A percentile compares a stretch with the other conserved stretches of the same genome.
phyloP scores from a whole-genome alignment of 2,113 vertebrate species.

The Cyanoramphus novaezelandiae region DNA sequence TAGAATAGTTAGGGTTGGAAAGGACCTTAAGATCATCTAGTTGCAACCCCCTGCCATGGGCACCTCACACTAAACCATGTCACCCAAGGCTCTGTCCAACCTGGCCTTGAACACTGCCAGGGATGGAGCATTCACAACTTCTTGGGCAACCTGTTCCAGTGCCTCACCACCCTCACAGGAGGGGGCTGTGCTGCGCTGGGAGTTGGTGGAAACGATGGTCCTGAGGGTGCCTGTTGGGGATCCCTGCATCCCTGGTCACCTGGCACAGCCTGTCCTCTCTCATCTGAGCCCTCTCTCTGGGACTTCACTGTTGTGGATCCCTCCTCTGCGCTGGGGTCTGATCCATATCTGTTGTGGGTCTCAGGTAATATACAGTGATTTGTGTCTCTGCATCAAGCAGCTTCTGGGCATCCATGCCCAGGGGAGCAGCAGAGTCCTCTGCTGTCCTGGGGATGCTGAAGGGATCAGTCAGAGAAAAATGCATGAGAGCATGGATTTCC shows the following conservation, averaged over 20 bases:
- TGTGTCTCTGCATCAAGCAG: neutral
- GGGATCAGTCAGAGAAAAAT: neutral
- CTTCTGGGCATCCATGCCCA: neutral
- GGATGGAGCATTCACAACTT: no score
- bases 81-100: no score
- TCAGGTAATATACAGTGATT: neutral
- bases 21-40: no score
- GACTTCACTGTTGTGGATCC: neutral
- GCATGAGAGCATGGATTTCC: accelerated
- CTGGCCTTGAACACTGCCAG: no score
- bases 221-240: accelerated
- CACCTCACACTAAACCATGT: no score
- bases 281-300: neutral
- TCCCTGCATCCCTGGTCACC: neutral
- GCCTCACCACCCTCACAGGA: no score
- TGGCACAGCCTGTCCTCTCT: neutral
- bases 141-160: no score
- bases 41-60: no score
- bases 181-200: neutral
- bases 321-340: neutral
- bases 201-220: neutral
- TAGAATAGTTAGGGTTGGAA: no score
- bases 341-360: accelerated
- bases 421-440: neutral
- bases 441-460: neutral